Evolutionary conservation across 2,888 invertebrate species (phyloP).

Genomic region (Cheilosia vernalis): DNA sequence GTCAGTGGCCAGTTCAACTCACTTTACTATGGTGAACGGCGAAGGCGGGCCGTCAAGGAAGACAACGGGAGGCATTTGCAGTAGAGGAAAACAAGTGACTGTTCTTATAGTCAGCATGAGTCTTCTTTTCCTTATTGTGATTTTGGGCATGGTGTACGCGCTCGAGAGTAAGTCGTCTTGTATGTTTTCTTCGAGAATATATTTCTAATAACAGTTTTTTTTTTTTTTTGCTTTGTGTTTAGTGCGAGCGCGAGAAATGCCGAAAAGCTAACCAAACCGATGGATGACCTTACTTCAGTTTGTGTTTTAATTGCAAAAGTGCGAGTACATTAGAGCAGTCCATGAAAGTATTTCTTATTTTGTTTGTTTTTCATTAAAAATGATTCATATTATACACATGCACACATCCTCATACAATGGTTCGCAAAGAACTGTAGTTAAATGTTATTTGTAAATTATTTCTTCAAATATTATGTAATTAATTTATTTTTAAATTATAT

Average conservation of each 20-base stretch:
- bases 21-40: conserved; percentile 93
- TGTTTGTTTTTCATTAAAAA: conserved; percentile 15
- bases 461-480: conserved; percentile 42
- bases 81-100: conserved; percentile 90
- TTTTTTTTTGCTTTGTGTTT: conserved; percentile 78
- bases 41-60: conserved; percentile 86
- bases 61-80: conserved; percentile 89
- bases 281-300: conserved; percentile 6
- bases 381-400: conserved; percentile 13
- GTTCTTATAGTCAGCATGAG: conserved; percentile 93
- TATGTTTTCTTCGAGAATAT: neutral
- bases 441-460: conserved; percentile 60
- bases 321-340: conserved; percentile 33
- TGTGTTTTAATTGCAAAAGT: conserved; percentile 23
- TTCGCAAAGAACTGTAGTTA: conserved; percentile 42
- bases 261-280: conserved; percentile 79
- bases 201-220: conserved; percentile 8
- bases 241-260: conserved; percentile 85
- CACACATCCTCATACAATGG: conserved; percentile 27
- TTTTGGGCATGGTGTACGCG: conserved; percentile 91
- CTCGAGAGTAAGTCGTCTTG: conserved; percentile 89
- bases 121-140: conserved; percentile 90
- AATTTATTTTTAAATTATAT: conserved; percentile 55
- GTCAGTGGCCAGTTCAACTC: conserved; percentile 93
- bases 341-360: conserved; percentile 56